Percentiles rank a stretch among this genome's conserved stretches.
These are phyloP conservation scores for Tachysurus fulvidraco DNA, from an alignment of 2,113 vertebrate species.

Conservation along the genomic window DNA sequence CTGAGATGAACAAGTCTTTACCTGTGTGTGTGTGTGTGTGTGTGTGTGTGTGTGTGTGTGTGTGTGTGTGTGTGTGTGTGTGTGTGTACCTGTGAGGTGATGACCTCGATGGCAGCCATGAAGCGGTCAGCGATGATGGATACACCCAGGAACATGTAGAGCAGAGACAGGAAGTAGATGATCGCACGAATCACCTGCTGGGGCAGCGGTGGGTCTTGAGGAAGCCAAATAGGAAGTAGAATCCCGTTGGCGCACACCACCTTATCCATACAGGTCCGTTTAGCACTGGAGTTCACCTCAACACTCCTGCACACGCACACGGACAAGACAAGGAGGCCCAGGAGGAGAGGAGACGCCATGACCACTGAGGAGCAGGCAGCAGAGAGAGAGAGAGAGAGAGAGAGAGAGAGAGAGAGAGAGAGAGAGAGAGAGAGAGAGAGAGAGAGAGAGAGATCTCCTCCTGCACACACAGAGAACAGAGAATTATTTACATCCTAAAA, in stretches of 20 bases:
- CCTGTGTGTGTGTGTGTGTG: background rate
- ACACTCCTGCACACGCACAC: conserved; percentile 21
- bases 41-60: background rate
- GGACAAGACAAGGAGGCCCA: conserved; percentile 48
- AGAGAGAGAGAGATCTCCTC: conserved; percentile 18
- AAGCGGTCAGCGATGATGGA: conserved; percentile 97
- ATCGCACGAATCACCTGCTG: conserved; percentile 83
- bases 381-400: background rate
- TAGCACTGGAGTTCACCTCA: conserved; percentile 36
- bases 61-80: background rate
- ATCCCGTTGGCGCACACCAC: conserved; percentile 80
- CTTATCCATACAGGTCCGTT: conserved; percentile 65
- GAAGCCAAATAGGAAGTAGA: conserved; percentile 88
- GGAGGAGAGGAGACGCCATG: conserved; percentile 43
- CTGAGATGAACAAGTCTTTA: background rate
- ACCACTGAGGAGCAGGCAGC: background rate
- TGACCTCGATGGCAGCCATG: conserved; percentile 96
- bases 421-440: background rate
- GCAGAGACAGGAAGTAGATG: conserved; percentile 88
- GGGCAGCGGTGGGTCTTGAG: conserved; percentile 76
- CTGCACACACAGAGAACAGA: background rate
- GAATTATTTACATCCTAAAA: background rate
- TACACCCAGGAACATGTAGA: conserved; percentile 93
- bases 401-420: background rate
- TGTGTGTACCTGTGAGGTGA: conserved; percentile 86